Evolutionary conservation across 2,113 vertebrate species (phyloP), one percentile per base, ranked within the genome.

Genomic region (Cichladusa arquata): DNA sequence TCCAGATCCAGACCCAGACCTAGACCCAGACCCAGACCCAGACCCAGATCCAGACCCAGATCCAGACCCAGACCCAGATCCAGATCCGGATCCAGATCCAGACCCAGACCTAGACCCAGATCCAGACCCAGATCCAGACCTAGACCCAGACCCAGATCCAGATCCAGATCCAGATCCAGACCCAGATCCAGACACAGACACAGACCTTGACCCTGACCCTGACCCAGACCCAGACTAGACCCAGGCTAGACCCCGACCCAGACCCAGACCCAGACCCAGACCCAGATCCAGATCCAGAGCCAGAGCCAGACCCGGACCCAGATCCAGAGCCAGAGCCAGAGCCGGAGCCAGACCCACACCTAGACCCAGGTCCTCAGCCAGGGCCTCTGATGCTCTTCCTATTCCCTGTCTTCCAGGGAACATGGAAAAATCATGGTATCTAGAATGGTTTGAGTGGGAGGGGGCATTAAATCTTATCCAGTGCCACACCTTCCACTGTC

Each of bases 401-500:
- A 38, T 38, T 38, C 38, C 36, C 36, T 38, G 7, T 56, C 28
- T 42, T 77, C 42, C 25, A 77, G 36, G 6, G n/a, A 86, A 70
- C 29, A 31, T 2, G 50, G 17, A 17, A 85, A 54, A 79, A 73
- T 28, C 23, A 36, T 8, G n/a, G 54, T 51, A 69, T 44, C 8
- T 13, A 2, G 38, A 62, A 44, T 44, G 38, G 10, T 20, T 36
- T 53, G 25, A 1, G 16, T 25, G 2, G 26, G 25, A 44, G 61
- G 16, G 45, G 31, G 15, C 12, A 0, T 28, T 25, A 44, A 44
- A 61, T 2, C 38, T 0, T 45, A 31, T 11, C 25, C 36, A 0
- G 0, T 42, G 0, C 31, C 54, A 14, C 78, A 67, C 23, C 13
- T 48, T 0, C 42, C 42, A 33, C n/a, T 48, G 2, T 26, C 28